Evolutionary conservation across 1,140 invertebrate genomes (phyloP).

Genomic region (Phymorhynchus buccinoides): DNA sequence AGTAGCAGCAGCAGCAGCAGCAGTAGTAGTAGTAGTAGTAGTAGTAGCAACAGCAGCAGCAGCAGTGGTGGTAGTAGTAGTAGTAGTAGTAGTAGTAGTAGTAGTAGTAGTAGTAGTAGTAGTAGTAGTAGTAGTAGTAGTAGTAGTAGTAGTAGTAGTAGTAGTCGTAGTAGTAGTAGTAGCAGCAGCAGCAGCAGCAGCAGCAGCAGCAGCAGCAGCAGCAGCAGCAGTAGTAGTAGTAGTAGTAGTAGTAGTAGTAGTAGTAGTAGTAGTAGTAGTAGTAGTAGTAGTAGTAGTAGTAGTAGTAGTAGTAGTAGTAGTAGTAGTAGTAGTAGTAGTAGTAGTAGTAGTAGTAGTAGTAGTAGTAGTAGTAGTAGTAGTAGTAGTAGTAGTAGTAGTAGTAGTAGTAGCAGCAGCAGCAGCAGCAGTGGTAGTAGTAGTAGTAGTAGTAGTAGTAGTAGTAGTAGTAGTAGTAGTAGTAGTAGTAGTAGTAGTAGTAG

Average conservation of each 20-base stretch:
- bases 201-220: not conserved
- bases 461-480: not conserved
- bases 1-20: too few relatives aligned
- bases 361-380: slow-evolving; percentile 45
- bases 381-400: slow-evolving; percentile 39
- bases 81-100: too few relatives aligned
- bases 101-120: too few relatives aligned
- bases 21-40: too few relatives aligned
- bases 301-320: slow-evolving; percentile 33
- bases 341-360: slow-evolving; percentile 48
- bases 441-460: slow-evolving; percentile 28
- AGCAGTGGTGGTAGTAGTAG: too few relatives aligned
- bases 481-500: slow-evolving; percentile 6
- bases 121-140: too few relatives aligned
- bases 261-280: not conserved
- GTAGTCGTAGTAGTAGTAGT: too few relatives aligned
- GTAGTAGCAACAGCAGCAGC: too few relatives aligned
- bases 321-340: slow-evolving; percentile 3
- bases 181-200: too few relatives aligned
- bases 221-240: not conserved
- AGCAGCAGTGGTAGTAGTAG: not conserved
- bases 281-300: slow-evolving; percentile 16
- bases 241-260: not conserved
- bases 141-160: too few relatives aligned
- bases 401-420: slow-evolving; percentile 20